phyloP scores from a whole-genome alignment of 2,888 invertebrate species.

The Aporophyla nigra region DNA sequence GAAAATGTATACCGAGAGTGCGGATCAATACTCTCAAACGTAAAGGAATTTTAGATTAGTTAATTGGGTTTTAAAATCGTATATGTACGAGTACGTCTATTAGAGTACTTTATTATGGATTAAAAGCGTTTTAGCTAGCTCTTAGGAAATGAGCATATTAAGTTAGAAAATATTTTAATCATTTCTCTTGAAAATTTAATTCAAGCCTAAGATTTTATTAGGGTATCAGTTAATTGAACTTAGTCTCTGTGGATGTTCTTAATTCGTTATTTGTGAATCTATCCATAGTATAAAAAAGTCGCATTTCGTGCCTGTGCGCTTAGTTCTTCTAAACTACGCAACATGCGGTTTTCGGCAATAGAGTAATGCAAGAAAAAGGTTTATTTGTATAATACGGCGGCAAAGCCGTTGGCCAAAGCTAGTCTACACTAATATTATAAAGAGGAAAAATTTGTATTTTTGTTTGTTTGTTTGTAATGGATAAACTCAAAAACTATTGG shows the following conservation, averaged over 20 bases:
- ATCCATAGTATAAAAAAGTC: too few species aligned
- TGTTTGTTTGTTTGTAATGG: too few species aligned
- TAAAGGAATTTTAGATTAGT: constrained; percentile 5
- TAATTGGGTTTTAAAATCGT: constrained; percentile 31
- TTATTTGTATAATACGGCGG: too few species aligned
- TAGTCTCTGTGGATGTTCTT: not conserved
- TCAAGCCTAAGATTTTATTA: constrained; percentile 3
- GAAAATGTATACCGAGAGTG: not conserved
- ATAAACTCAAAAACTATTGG: too few species aligned
- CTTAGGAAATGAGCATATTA: constrained; percentile 17
- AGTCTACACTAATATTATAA: too few species aligned
- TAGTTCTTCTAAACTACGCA: too few species aligned
- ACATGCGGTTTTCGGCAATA: too few species aligned
- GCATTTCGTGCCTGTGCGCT: too few species aligned
- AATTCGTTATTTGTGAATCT: not conserved
- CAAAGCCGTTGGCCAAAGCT: too few species aligned
- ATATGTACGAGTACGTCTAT: constrained; percentile 4
- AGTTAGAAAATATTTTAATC: constrained; percentile 20
- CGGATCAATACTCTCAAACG: constrained; percentile 17
- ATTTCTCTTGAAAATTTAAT: not conserved
- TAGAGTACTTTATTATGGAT: constrained; percentile 27
- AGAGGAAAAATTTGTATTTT: too few species aligned
- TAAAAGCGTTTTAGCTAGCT: constrained; percentile 32
- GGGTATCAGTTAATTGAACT: not conserved
- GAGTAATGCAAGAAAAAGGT: too few species aligned